A percentile compares a stretch with the other conserved stretches of the same genome.
These are phyloP conservation scores for Leguminivora glycinivorella DNA, from an alignment of 1,140 invertebrate genomes.

Conservation along the genomic window DNA sequence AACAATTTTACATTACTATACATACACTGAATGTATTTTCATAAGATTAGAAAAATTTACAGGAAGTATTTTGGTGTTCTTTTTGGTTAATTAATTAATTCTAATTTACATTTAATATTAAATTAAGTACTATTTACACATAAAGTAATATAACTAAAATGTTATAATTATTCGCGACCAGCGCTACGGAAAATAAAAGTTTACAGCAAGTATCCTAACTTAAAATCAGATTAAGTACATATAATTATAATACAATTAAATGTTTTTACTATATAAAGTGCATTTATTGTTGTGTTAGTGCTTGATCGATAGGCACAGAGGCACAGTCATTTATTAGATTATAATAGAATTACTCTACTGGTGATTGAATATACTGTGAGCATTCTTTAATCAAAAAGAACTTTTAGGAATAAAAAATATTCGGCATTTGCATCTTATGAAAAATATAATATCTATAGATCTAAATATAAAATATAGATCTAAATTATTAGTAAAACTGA, in stretches of 20 bases:
- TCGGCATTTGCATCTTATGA: slow-evolving; percentile 19
- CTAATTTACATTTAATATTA: slow-evolving; percentile 35
- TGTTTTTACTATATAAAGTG: slow-evolving; percentile 47
- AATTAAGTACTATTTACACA: slow-evolving; percentile 57
- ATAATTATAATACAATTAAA: slow-evolving; percentile 16
- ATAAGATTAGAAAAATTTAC: slow-evolving; percentile 69
- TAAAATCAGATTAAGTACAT: neutral
- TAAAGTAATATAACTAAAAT: slow-evolving; percentile 23
- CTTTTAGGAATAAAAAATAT: neutral
- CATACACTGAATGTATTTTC: slow-evolving; percentile 51
- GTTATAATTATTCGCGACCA: slow-evolving; percentile 42
- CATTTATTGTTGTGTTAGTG: slow-evolving; percentile 56
- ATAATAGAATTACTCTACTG: slow-evolving; percentile 25
- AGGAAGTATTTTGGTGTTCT: slow-evolving; percentile 70
- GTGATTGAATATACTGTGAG: neutral
- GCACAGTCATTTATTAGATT: slow-evolving; percentile 58
- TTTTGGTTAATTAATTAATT: slow-evolving; percentile 58
- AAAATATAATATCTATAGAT: too few relatives aligned
- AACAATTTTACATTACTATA: slow-evolving; percentile 17
- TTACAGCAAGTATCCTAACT: slow-evolving; percentile 22
- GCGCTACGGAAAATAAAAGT: slow-evolving; percentile 46
- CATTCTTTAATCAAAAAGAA: slow-evolving; percentile 1
- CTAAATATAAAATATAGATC: neutral
- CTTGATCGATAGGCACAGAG: slow-evolving; percentile 65
- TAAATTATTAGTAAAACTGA: neutral